Base-by-base conservation (phyloP, 1,140 invertebrate genomes). In the Sarcophaga bullata region DNA sequence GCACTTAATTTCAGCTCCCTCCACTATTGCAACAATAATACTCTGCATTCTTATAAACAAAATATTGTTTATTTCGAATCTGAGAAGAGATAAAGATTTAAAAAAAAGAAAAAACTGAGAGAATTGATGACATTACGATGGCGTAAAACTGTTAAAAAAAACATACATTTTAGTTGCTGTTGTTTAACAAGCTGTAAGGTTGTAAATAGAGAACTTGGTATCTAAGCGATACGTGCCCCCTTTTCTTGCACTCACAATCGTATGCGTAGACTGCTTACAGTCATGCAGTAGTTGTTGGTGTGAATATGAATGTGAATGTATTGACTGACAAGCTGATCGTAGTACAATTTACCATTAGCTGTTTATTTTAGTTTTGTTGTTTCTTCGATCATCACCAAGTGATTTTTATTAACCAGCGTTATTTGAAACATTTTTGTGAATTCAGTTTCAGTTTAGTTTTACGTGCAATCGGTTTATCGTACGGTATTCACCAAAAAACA, bases 401-500 rank as follows among this genome's bases (percentile, higher is more conserved):
- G 8, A 19, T 68, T 68, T 68, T 68, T 7, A 37, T 37, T 37
- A 37, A 37, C 25, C 25, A 37, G 25, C 25, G 25, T 37, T 37
- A 37, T 37, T 37, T 37, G 25, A 37, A 37, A 37, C 25, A 37
- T 37, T 68, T 68, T 19, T 68, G 62, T 68, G 1, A 17, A 50
- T 78, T 78, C 48, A 78, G 75, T 78, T 78, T 50, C 19, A 52
- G 17, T 78, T 78, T 19, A 52, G 75, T 50, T 52, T 78, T 78
- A 48, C 75, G 49, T 52, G 75, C 48, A 49, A 25, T 52, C 75
- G 75, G 75, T 78, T 25, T 11, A 78, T 19, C 19, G n/a, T 78
- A 48, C 75, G 75, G 48, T 19, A 78, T 78, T 78, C 17, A 19
- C 62, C 25, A 37, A 37, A n/a, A 1, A 37, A 37, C 25, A 37